phyloP scores from a whole-genome alignment of 2,113 vertebrate genomes.

The Pygathrix nemaeus region DNA sequence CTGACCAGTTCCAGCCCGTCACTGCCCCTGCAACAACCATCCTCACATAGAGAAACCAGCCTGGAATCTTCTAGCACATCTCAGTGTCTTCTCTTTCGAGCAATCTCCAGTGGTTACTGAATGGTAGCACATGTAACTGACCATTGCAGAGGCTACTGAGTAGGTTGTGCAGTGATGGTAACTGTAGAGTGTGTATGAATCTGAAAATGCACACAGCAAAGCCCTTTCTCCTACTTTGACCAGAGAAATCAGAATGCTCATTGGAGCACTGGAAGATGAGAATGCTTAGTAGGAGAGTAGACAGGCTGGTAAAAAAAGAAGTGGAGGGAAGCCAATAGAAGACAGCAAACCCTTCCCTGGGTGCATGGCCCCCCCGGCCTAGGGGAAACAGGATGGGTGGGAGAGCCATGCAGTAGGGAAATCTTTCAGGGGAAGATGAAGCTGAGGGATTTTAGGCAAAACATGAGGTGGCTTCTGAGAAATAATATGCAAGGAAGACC shows the following conservation, averaged over 20 bases:
- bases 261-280: background rate
- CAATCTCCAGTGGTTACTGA: accelerated
- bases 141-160: too few species aligned
- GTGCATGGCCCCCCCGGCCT: background rate
- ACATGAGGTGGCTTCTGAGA: background rate
- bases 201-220: accelerated
- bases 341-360: background rate
- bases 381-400: accelerated
- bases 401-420: background rate
- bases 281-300: background rate
- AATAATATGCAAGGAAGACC: background rate
- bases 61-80: too few species aligned
- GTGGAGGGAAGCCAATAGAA: too few species aligned
- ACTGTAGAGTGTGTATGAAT: background rate
- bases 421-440: background rate
- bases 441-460: background rate
- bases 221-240: background rate
- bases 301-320: accelerated
- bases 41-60: background rate
- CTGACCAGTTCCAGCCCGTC: background rate
- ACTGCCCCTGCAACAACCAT: background rate
- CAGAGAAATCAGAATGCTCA: background rate
- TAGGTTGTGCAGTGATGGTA: accelerated
- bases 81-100: background rate
- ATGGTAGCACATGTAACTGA: accelerated